phyloP scores from a whole-genome alignment of 2,888 invertebrate species.

The Pimpla rufipes region DNA sequence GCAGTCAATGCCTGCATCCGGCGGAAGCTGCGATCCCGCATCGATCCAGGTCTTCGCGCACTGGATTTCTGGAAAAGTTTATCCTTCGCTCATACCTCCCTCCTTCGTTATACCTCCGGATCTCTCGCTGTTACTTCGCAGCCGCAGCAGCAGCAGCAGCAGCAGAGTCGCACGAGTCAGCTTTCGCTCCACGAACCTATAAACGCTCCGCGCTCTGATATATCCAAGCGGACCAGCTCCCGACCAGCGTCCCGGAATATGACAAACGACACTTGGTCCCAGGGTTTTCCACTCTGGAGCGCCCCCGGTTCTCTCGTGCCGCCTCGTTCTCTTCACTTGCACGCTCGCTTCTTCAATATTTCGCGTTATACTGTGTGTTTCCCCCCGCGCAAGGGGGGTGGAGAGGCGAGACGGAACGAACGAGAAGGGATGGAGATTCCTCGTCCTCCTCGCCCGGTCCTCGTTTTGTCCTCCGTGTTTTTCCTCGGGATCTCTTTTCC shows the following conservation, averaged over 20 bases:
- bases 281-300: slow-evolving; percentile 23
- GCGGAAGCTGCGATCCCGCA: neutral
- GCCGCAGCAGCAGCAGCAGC: neutral
- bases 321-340: slow-evolving; percentile 8
- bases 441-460: slow-evolving; percentile 21
- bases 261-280: slow-evolving; percentile 46
- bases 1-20: slow-evolving; percentile 28
- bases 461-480: slow-evolving; percentile 29
- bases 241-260: slow-evolving; percentile 31
- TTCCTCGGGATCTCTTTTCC: slow-evolving; percentile 48
- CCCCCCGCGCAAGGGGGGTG: neutral
- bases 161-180: neutral
- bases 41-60: neutral
- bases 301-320: neutral
- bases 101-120: slow-evolving; percentile 30
- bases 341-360: slow-evolving; percentile 25
- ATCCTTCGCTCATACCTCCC: neutral
- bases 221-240: slow-evolving; percentile 3
- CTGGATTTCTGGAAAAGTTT: slow-evolving; percentile 12
- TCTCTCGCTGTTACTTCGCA: neutral
- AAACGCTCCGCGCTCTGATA: neutral
- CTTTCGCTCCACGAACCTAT: neutral
- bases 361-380: slow-evolving; percentile 37
- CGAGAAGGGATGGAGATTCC: slow-evolving; percentile 40
- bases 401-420: slow-evolving; percentile 32